These are phyloP conservation scores for Vulpes ferrilata DNA, from an alignment of 2,113 vertebrate genomes.

Conservation along the genomic window DNA sequence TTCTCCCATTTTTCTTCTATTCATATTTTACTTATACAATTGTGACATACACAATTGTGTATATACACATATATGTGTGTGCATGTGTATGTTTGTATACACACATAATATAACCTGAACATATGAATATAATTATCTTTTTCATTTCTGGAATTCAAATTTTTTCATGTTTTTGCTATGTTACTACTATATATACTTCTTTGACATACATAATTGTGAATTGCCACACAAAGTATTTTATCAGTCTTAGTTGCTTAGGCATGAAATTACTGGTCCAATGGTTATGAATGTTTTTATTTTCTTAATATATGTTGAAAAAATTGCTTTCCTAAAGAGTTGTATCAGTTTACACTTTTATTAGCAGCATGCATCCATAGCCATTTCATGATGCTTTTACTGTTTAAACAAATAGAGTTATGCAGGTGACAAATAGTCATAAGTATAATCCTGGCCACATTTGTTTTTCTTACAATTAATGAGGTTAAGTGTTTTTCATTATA, in stretches of 20 bases:
- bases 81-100: background rate
- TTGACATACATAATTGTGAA: background rate
- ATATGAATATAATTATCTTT: background rate
- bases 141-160: background rate
- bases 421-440: background rate
- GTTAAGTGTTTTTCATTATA: background rate
- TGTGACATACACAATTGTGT: background rate
- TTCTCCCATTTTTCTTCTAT: background rate
- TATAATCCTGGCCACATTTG: background rate
- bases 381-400: background rate
- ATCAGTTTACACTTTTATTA: background rate
- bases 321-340: background rate
- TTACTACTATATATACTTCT: background rate
- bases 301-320: background rate
- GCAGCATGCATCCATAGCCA: background rate
- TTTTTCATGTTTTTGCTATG: background rate
- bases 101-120: background rate
- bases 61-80: background rate
- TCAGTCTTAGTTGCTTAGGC: background rate
- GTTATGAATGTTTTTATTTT: conserved; percentile 19
- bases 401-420: background rate
- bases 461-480: background rate
- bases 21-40: background rate
- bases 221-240: background rate
- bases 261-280: background rate